Evolutionary conservation across 2,113 vertebrate species (phyloP), one percentile per base, ranked within the genome.

Genomic region (Paramisgurnus dabryanus): DNA sequence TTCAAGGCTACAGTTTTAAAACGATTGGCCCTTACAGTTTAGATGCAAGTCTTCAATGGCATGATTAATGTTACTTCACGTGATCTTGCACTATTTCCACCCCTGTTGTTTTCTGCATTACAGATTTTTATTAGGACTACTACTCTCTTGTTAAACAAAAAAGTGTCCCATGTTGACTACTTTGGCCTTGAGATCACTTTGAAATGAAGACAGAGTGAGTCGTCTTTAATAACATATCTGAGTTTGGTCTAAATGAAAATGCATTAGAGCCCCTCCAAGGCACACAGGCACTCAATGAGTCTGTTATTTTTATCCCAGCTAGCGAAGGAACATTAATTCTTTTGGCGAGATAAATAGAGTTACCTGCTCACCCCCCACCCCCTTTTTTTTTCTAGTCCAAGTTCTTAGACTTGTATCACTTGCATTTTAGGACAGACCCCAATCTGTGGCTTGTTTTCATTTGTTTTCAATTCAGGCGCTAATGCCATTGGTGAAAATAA

Each of bases 251-350:
- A 77, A 84, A 83, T 83, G 57, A 81, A 79, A 79, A 86, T 75
- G 67, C 86, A 87, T 91, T 87, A 88, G 88, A 87, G 83, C 64
- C 60, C 18, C 81, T 80, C 81, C 82, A 77, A 79, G 85, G 88
- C 87, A 85, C 60, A 86, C 85, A 86, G 86, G 89, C 90, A 87
- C 89, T 86, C 85, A 76, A 89, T 92, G 90, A 90, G 88, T 88
- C 85, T 64, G 74, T 85, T 80, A 89, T 84, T 91, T 92, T 91
- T 92, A 91, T 92, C 89, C 90, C 90, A 85, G 88, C 90, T 90
- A 83, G 74, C 84, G 76, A 90, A 87, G 86, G 82, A 88, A 87
- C 88, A 89, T 90, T 89, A 91, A 88, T 86, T 85, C 81, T 86
- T 83, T 81, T 85, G 82, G 87, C 64, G 27, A 90, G 89, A 92